phyloP scores from a whole-genome alignment of 2,888 invertebrate species.

The Apocheima hispidaria region DNA sequence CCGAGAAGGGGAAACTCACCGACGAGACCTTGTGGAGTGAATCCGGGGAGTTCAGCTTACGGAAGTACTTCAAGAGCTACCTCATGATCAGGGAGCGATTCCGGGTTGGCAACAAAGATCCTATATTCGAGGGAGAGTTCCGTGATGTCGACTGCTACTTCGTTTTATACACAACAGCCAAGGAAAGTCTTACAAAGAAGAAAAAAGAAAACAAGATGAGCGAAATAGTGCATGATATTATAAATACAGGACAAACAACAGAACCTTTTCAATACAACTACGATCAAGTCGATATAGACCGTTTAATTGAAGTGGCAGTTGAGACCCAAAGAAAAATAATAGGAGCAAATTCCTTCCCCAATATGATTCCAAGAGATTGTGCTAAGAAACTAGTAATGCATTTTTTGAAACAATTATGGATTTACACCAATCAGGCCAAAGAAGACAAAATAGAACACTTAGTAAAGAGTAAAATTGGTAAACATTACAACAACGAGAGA shows the following conservation, averaged over 20 bases:
- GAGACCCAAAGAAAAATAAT: conserved; percentile 21
- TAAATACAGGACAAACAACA: conserved; percentile 43
- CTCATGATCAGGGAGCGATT: conserved; percentile 53
- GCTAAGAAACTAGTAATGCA: background rate
- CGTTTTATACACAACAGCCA: conserved; percentile 54
- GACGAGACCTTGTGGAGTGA: conserved; percentile 46
- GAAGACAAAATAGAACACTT: background rate
- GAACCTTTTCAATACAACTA: conserved; percentile 51
- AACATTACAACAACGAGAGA: conserved; percentile 5
- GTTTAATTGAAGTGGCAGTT: conserved; percentile 46
- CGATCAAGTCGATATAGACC: conserved; percentile 42
- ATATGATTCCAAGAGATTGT: conserved; percentile 34
- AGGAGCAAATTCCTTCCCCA: background rate
- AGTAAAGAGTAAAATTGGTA: background rate
- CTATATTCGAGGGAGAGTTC: conserved; percentile 52
- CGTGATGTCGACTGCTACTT: conserved; percentile 50
- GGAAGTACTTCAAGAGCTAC: conserved; percentile 56
- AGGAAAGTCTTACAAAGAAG: conserved; percentile 30
- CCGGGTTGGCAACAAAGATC: conserved; percentile 40
- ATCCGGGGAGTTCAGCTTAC: conserved; percentile 49
- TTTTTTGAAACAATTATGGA: background rate
- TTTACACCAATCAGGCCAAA: conserved; percentile 1
- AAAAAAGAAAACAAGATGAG: conserved; percentile 24
- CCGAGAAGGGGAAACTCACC: conserved; percentile 48
- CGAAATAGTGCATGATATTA: conserved; percentile 46